These are phyloP conservation scores for Erebia ligea DNA, from an alignment of 2,888 invertebrate species.

Conservation along the genomic window DNA sequence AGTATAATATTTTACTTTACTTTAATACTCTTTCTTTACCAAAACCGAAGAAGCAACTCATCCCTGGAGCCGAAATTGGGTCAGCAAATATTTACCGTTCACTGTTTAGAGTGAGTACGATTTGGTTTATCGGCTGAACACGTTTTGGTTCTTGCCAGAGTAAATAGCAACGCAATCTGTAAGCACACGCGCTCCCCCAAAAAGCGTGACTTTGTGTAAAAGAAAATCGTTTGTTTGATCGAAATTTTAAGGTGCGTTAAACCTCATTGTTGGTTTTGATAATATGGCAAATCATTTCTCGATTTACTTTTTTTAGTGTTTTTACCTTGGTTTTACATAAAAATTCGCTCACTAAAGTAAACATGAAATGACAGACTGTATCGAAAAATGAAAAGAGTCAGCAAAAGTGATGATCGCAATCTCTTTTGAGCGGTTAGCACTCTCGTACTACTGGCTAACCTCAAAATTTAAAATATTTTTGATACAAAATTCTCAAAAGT, in stretches of 20 bases:
- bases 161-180: conserved; percentile 15
- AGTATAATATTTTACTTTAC: too few species aligned
- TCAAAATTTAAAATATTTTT: too few species aligned
- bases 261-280: background rate
- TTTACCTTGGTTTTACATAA: too few species aligned
- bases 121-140: conserved; percentile 22
- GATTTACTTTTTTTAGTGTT: too few species aligned
- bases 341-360: too few species aligned
- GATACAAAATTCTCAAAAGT: too few species aligned
- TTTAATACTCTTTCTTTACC: conserved; percentile 6
- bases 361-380: too few species aligned
- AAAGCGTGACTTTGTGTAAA: conserved; percentile 9
- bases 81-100: conserved; percentile 20
- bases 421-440: too few species aligned
- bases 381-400: too few species aligned
- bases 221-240: background rate
- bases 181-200: conserved; percentile 5
- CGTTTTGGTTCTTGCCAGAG: conserved; percentile 21
- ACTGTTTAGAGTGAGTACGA: conserved; percentile 15
- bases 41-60: conserved; percentile 21
- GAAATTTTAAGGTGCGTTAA: background rate
- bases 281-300: background rate
- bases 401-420: too few species aligned
- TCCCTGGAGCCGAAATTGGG: conserved; percentile 21
- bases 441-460: too few species aligned